Percentiles rank a stretch among this genome's conserved stretches.
Conservation (phyloP, 2,797 vertebrate genomes). For the Lates japonicus region DNA sequence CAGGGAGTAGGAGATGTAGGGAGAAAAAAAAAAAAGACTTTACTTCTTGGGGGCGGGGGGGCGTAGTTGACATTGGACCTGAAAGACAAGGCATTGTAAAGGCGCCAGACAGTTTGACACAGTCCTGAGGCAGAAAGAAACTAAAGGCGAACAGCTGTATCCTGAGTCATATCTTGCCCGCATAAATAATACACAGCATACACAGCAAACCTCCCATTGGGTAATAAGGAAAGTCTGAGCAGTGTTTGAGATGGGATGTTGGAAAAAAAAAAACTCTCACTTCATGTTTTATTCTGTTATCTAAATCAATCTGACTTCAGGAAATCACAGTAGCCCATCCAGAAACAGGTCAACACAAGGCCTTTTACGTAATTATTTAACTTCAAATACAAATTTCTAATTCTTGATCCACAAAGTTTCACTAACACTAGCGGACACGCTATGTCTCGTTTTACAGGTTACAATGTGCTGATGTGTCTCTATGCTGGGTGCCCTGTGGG, state of each 20-base stretch:
- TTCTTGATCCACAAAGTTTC: no score
- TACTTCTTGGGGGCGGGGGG: constrained; percentile 86
- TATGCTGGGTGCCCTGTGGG: no score
- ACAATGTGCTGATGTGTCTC: no score
- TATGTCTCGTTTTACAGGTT: no score
- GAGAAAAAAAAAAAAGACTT: constrained; percentile 51
- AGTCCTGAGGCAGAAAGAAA: constrained; percentile 37
- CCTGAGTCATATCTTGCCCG: constrained; percentile 64
- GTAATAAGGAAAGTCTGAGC: constrained; percentile 14
- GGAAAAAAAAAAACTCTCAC: no score
- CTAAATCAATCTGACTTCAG: no score
- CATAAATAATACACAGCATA: constrained; percentile 69
- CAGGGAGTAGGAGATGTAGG: neutral
- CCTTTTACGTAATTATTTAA: no score
- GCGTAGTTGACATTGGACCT: constrained; percentile 85
- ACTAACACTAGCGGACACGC: no score
- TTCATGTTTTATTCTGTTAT: no score
- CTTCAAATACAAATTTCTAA: no score
- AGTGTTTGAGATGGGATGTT: neutral
- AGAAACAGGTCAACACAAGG: no score
- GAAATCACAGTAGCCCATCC: no score
- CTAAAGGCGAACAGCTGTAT: constrained; percentile 56
- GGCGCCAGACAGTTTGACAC: constrained; percentile 53
- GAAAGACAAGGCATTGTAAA: constrained; percentile 68
- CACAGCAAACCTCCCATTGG: constrained; percentile 35